These are phyloP conservation scores for Menidia beryllina DNA, from an alignment of 2,113 vertebrate genomes.

Conservation along the genomic window DNA sequence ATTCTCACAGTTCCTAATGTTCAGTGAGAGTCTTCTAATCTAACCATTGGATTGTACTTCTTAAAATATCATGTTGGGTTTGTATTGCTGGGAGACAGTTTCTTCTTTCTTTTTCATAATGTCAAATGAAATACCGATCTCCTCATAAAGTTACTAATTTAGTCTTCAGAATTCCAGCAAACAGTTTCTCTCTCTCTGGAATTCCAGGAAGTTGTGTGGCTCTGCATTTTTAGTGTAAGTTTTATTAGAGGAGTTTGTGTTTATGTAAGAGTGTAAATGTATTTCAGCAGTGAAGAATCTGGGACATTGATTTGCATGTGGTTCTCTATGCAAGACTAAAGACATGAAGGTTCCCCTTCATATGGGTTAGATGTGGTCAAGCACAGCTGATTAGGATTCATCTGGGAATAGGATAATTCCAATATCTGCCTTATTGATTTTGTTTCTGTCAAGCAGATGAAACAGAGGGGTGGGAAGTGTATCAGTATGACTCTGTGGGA, in stretches of 20 bases:
- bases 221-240: no score
- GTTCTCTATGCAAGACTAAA: constrained; percentile 10
- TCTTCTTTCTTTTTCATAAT: no score
- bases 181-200: no score
- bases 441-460: constrained; percentile 5
- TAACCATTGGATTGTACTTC: no score
- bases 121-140: no score
- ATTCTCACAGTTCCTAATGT: no score
- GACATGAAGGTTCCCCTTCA: not conserved
- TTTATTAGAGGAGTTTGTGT: not conserved
- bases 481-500: not conserved
- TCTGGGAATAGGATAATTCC: constrained; percentile 16
- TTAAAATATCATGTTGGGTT: no score
- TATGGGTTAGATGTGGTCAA: not conserved
- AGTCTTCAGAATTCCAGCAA: no score
- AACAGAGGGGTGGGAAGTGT: not conserved
- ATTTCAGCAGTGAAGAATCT: constrained; percentile 1
- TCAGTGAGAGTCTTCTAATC: no score
- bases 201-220: no score
- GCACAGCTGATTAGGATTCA: not conserved
- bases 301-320: constrained; percentile 42
- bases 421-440: not conserved
- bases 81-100: no score
- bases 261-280: not conserved
- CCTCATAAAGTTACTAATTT: no score